These are phyloP conservation scores for Microcebus griseorufus DNA, from an alignment of 2,113 vertebrate species.

Conservation along the genomic window DNA sequence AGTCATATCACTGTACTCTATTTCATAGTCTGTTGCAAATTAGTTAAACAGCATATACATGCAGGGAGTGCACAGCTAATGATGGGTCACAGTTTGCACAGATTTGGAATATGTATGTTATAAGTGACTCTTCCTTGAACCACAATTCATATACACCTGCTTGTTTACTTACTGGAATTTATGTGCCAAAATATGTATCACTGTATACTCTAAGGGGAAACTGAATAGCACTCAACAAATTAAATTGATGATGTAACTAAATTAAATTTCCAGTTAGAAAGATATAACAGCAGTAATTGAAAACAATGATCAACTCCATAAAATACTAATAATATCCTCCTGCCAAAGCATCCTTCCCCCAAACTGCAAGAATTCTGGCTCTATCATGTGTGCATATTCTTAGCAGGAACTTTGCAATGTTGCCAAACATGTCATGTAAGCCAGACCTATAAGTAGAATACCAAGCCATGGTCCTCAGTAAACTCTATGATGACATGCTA, in stretches of 20 bases:
- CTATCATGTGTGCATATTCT: background rate
- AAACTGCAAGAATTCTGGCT: background rate
- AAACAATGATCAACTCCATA: background rate
- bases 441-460: background rate
- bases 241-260: background rate
- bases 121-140: background rate
- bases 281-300: background rate
- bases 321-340: background rate
- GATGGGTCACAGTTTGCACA: background rate
- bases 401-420: background rate
- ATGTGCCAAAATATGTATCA: background rate
- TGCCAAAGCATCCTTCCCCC: background rate
- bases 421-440: background rate
- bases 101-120: background rate
- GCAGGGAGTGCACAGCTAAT: background rate
- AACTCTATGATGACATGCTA: background rate
- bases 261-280: constrained; percentile 19
- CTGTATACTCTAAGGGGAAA: background rate
- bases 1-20: background rate
- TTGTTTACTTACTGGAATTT: background rate
- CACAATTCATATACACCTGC: background rate
- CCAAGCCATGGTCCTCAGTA: background rate
- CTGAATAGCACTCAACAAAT: background rate
- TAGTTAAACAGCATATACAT: background rate
- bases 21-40: background rate